Conservation (phyloP, 2,113 vertebrate species). For the Tenebrosternarchus preto region DNA sequence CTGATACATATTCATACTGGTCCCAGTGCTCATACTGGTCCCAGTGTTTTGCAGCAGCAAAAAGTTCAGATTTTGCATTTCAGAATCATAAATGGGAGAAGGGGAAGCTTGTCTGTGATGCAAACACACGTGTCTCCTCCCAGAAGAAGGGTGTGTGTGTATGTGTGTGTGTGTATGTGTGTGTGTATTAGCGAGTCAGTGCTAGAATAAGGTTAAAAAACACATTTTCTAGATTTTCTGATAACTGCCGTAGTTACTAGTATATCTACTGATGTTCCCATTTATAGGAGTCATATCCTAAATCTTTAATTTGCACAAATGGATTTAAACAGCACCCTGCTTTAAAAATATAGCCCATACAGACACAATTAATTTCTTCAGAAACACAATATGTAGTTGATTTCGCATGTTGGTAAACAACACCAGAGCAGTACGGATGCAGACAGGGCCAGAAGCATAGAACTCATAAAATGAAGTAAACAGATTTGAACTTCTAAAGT, state of each 20-base stretch:
- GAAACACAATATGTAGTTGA: no score
- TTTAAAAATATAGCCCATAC: neutral
- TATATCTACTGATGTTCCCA: neutral
- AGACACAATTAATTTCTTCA: no score
- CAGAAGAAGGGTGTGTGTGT: no score
- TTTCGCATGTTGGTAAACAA: no score
- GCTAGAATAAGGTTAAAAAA: neutral
- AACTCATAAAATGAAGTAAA: no score
- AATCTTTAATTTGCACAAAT: neutral
- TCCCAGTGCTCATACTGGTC: constrained; percentile 12
- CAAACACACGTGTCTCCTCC: constrained; percentile 30
- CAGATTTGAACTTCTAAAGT: neutral
- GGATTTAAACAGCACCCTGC: neutral
- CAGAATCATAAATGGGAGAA: constrained; percentile 23
- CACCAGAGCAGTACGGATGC: no score
- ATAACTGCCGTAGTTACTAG: constrained; percentile 2
- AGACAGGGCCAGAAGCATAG: no score
- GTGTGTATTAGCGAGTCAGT: neutral
- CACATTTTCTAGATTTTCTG: neutral
- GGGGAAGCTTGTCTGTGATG: neutral
- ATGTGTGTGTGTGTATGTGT: neutral
- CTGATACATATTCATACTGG: constrained; percentile 40
- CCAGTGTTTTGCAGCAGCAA: neutral
- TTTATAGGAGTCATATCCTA: neutral
- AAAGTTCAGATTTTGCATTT: constrained; percentile 49